Base-by-base conservation (phyloP, 2,113 vertebrate genomes). In the Sebastes schlegelii region DNA sequence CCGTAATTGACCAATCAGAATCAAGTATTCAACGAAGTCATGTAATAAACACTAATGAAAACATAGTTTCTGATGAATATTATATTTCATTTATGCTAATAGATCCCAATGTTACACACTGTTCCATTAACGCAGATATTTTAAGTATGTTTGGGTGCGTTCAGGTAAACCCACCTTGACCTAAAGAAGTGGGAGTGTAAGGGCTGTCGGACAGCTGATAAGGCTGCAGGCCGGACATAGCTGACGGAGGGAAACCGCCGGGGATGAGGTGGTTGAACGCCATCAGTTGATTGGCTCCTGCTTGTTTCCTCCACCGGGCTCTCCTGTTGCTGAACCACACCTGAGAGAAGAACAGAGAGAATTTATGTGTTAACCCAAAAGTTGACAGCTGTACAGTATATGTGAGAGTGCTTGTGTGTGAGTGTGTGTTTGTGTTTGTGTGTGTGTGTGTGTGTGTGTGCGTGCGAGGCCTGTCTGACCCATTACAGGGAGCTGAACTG, bases 291-390 rank as follows among this genome's bases (percentile, higher is more conserved):
- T 98, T 99, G 91, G 98, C 98, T 89, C 98, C 98, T 82, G 98
- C 98, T 95, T 99, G 98, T 74, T 99, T 99, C 95, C 98, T 99
- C 98, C 98, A 99, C 85, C 98, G 95, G 84, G 98, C 98, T 70
- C 98, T 96, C 77, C 98, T 96, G 93, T 99, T 99, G 91, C 98
- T 99, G 91, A 99, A 99, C 98, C 98, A 99, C 83, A 99, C 98
- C 98, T 99, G 92, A 54, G 13, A 79, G 61, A 52, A 21, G 19
- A 63, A 79, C n/a, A 73, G 21, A 70, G 23, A 26, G 4, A 57
- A 11, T 77, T 69, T 48, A 64, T 68, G 34, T 43, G 46, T 49
- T 70, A 34, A 77, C 12, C 16, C 14, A 69, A 40, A 0, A 57
- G 14, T 55, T 64, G 17, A 73, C 46, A 6, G 21, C 69, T 49